Evolutionary conservation across 64 coral and sea anemone species (phyloP).

Genomic region (Porites australiensis): DNA sequence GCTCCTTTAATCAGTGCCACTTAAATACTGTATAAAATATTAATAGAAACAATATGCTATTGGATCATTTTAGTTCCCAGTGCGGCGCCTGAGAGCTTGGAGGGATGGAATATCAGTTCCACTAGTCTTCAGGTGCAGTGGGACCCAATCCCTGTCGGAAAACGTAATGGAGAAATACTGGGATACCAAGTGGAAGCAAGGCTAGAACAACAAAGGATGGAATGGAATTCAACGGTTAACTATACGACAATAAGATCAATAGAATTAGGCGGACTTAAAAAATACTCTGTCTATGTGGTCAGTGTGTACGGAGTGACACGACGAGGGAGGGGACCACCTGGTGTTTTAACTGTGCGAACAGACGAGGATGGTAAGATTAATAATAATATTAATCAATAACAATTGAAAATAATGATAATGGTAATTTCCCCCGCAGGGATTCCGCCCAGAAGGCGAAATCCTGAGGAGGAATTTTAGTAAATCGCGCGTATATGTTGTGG

Average conservation of each 20-base stretch:
- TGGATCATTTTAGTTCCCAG: not conserved
- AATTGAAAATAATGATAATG: too few species aligned
- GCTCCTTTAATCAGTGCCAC: too few species aligned
- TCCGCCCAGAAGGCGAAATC: too few species aligned
- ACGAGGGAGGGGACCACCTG: not conserved
- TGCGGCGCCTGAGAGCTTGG: not conserved
- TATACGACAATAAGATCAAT: not conserved
- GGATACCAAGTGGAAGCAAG: not conserved
- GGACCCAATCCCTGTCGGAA: conserved; percentile 5
- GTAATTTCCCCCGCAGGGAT: too few species aligned
- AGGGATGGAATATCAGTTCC: not conserved
- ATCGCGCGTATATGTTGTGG: too few species aligned
- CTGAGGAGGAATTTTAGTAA: too few species aligned
- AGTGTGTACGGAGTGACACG: not conserved
- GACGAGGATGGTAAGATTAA: conserved; percentile 26
- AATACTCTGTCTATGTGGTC: not conserved
- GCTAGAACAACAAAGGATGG: not conserved
- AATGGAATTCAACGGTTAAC: not conserved
- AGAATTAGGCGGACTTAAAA: not conserved
- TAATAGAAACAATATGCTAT: too few species aligned
- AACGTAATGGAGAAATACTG: not conserved
- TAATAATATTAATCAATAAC: too few species aligned
- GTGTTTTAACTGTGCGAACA: not conserved
- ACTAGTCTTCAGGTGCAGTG: conserved; percentile 26
- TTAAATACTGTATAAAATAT: too few species aligned